Evolutionary conservation across 2,797 vertebrate genomes (phyloP).

Genomic region (Heteromormyrus szaboi): DNA sequence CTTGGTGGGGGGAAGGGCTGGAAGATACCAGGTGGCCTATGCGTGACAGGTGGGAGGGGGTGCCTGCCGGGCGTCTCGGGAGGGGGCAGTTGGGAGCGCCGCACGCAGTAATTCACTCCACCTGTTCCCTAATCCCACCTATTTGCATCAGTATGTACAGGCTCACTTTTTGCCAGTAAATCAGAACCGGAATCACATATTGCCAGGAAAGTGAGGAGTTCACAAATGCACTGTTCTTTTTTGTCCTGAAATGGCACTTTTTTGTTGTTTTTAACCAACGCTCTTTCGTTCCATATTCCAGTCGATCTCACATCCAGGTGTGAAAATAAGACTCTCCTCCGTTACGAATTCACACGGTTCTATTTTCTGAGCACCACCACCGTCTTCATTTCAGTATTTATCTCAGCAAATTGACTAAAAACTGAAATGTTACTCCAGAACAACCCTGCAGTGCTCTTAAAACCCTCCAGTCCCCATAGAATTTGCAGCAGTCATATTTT

Average conservation of each 20-base stretch:
- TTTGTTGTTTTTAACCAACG: background rate
- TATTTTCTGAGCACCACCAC: background rate
- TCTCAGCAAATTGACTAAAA: background rate
- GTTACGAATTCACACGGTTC: background rate
- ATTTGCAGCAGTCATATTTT: background rate
- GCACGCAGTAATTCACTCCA: background rate
- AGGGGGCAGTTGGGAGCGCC: background rate
- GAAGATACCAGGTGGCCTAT: conserved; percentile 3
- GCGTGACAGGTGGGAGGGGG: background rate
- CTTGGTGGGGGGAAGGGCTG: background rate
- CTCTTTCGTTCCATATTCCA: background rate
- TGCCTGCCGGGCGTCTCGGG: background rate
- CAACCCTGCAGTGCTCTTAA: background rate
- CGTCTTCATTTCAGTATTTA: background rate
- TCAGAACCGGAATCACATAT: background rate
- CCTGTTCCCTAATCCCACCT: background rate
- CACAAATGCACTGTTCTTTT: background rate
- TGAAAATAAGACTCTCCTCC: background rate
- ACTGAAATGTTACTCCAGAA: background rate
- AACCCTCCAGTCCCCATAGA: background rate
- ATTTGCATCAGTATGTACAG: background rate
- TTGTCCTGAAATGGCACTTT: background rate
- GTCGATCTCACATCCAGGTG: background rate
- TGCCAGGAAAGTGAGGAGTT: background rate
- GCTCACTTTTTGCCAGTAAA: background rate